Percentiles rank a stretch among this genome's conserved stretches.
Evolutionary conservation across 2,888 invertebrate species (phyloP).

Genomic region (Nephrotoma appendiculata): DNA sequence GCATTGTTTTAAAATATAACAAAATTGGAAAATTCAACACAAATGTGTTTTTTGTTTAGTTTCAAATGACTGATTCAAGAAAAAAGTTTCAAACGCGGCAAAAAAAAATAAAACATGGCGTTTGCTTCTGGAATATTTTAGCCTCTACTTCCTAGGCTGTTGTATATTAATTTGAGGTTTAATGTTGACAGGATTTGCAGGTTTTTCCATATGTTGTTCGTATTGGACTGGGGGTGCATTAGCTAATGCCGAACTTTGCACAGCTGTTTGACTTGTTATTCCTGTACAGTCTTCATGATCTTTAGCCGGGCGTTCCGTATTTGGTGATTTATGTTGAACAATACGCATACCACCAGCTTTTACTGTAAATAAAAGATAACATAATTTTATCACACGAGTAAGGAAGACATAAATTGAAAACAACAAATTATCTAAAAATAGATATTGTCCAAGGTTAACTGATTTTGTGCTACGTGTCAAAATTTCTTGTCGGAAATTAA

Average conservation of each 20-base stretch:
- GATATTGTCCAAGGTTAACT: background rate
- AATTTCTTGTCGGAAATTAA: background rate
- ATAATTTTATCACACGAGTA: background rate
- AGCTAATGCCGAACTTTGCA: slow-evolving; percentile 55
- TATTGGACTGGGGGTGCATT: slow-evolving; percentile 77
- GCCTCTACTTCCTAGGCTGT: slow-evolving; percentile 66
- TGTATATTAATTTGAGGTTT: slow-evolving; percentile 62
- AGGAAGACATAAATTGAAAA: background rate
- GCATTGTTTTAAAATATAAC: background rate
- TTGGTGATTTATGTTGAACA: slow-evolving; percentile 67
- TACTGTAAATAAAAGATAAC: slow-evolving; percentile 35
- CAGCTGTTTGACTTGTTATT: slow-evolving; percentile 36
- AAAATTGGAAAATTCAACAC: background rate
- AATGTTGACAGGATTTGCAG: slow-evolving; percentile 46
- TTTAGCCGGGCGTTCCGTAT: slow-evolving; percentile 47
- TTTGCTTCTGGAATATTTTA: background rate
- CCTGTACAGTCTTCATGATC: slow-evolving; percentile 59
- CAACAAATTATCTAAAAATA: background rate
- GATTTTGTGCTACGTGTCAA: slow-evolving; percentile 3
- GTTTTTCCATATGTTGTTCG: slow-evolving; percentile 66
- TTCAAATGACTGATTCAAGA: background rate
- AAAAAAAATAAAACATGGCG: background rate
- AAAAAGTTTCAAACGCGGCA: background rate
- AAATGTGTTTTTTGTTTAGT: background rate
- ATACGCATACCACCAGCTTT: slow-evolving; percentile 90